Base-by-base conservation (phyloP, 2,797 vertebrate genomes). In the Sternarchorhynchus goeldii region DNA sequence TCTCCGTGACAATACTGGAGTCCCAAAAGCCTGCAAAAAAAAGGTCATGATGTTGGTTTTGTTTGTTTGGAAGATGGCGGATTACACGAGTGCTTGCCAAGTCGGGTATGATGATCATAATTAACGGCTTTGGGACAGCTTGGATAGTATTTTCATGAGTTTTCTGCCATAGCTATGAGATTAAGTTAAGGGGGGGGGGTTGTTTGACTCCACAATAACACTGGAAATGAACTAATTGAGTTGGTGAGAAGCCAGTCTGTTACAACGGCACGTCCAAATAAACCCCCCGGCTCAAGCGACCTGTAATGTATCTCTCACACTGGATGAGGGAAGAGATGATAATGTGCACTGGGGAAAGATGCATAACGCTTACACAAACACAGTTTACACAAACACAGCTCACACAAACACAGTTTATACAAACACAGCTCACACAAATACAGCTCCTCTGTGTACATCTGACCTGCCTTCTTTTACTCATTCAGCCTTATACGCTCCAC, bases 101-200 rank as follows among this genome's bases (percentile, higher is more conserved):
- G 81, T 81, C 67, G 60, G 41, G 71, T 87, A 82, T 86, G 81
- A 86, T 79, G 84, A 86, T 89, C 84, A 84, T 83, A 91, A 91
- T 90, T 74, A 90, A 89, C 91, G 86, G 75, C 81, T 85, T 87
- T 76, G 73, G 81, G 85, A 85, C 87, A 76, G 75, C 82, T 90
- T 89, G 89, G 88, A 66, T 77, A 5, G n/a, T 53, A 21, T 75
- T 76, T 73, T 82, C 65, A 67, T 86, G 70, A 79, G 60, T 64
- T 67, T 62, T 77, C 76, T 50, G 73, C 63, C 73, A 74, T 60
- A 83, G 89, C 85, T 82, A 88, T 75, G 72, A 86, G 88, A 88
- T 76, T 74, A 72, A 87, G 77, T 86, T 80, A 78, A 85, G 70
- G 84, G 17, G 59, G 20, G 87, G 79, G 75, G 75, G 79, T 74